Evolutionary conservation across 2,888 invertebrate species (phyloP), one percentile per base, ranked within the genome.

Genomic region (Himalopsyche tibetana): DNA sequence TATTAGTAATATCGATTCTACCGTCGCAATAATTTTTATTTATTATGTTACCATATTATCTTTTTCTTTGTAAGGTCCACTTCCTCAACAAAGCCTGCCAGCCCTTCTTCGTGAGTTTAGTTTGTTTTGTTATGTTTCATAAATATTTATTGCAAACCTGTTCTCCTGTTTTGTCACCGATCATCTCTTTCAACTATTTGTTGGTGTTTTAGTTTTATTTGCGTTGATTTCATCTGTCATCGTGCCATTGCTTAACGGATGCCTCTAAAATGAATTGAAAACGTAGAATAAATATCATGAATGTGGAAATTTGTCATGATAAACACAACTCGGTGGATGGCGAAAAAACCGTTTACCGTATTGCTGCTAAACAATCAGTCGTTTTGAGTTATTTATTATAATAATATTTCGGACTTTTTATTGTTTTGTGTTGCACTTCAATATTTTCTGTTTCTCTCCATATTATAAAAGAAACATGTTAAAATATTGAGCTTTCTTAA

Each of bases 91-190:
- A 74, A 74, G 74, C 38, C 28, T 74, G 74, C 74, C 74, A 74
- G 74, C 74, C 36, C 38, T 74, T 74, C 74, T 74, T 74, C 74
- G 74, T 74, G 74, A 74, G 74, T 74, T 74, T 74, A 74, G 74
- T 74, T 74, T 74, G 74, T 74, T 74, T 74, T 74, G 74, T 74
- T 74, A 36, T 74, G 74, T 74, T 74, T 74, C 36, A 74, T 74
- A 28, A 74, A 74, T 74, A 38, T 74, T 63, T 63, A 74, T 38
- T 36, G 74, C 38, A 74, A 74, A 74, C 15, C 36, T 28, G 36
- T 74, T 36, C 36, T 69, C 69, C 45, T 36, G 36, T 74, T 74
- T 36, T 28, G 28, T 69, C 74, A 74, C 38, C 38, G 36, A 74
- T 74, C 74, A 74, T 74, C 38, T 2, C 8, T 15, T 19, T 5